Evolutionary conservation across 2,888 invertebrate genomes (phyloP).

Genomic region (Dicycla oo): DNA sequence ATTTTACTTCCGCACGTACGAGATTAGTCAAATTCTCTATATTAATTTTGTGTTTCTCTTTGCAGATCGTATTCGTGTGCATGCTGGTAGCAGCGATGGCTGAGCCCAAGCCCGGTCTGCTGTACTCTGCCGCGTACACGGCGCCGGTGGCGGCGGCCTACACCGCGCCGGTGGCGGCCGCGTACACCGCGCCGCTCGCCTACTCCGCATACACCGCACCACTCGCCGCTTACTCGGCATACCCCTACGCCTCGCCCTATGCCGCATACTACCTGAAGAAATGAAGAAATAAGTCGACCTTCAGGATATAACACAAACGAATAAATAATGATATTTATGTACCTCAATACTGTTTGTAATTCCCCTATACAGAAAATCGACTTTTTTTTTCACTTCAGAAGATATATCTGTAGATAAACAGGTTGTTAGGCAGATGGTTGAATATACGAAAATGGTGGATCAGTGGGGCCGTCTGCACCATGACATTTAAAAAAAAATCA

Average conservation of each 20-base stretch:
- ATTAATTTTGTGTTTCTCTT: conserved; percentile 49
- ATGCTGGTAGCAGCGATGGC: conserved; percentile 81
- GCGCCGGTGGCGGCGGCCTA: conserved; percentile 75
- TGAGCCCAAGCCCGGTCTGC: conserved; percentile 71
- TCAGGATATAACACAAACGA: background rate
- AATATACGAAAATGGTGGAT: too few relatives aligned
- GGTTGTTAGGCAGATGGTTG: too few relatives aligned
- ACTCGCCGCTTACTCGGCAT: conserved; percentile 74
- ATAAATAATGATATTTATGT: conserved; percentile 25
- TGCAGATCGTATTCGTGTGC: conserved; percentile 86
- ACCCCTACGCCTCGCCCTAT: conserved; percentile 74
- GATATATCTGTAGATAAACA: too few relatives aligned
- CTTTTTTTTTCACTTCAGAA: too few relatives aligned
- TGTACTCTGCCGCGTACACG: conserved; percentile 71
- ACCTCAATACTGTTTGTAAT: conserved; percentile 12
- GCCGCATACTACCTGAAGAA: conserved; percentile 68
- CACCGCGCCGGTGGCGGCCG: conserved; percentile 80
- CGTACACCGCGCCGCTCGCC: conserved; percentile 82
- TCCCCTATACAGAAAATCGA: too few relatives aligned
- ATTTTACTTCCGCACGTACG: background rate
- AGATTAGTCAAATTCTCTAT: conserved; percentile 36
- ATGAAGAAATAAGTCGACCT: conserved; percentile 28
- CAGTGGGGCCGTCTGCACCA: too few relatives aligned
- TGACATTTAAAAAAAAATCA: too few relatives aligned
- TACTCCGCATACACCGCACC: conserved; percentile 78